Base-by-base conservation (phyloP, 2,888 invertebrate species). In the Bombylius discolor region DNA sequence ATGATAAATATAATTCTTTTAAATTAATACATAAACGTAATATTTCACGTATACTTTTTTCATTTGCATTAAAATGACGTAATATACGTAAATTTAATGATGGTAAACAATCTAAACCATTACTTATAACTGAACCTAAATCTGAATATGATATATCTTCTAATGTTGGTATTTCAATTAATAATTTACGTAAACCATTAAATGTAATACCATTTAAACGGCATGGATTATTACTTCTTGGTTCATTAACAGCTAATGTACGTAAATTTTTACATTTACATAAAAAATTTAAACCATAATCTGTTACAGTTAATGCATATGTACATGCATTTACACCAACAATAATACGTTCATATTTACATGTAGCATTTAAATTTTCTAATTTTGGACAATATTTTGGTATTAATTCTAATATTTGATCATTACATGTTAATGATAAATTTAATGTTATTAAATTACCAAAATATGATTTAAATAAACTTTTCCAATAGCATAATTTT, bases 111-210 rank as follows among this genome's bases (percentile, higher is more conserved):
- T 58, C 53, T 44, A 62, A 47, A 31, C 56, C 61, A 47, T 58
- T 56, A 1, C 55, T 42, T 3, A 62, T 57, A 0, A 61, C 60
- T 14, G 59, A 56, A 36, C 60, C 62, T 11, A 62, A 33, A 55
- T 62, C 62, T 4, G 61, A 55, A 44, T 62, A 62, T 11, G 60
- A 58, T 13, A 62, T 60, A 52, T 62, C 61, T 47, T 62, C 61
- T 31, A 62, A 45, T 3, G 61, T 62, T 52, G 49, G 32, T 6
- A 62, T 56, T 49, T 58, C 51, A 11, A 52, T 47, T 13, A 62
- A 46, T 46, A 62, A 46, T n/a, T 55, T 46, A n/a, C 60, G 51
- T 13, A 62, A 45, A 13, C 62, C 61, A 7, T 49, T 48, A 14
- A 59, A 61, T 11, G 62, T 62, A n/a, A 62, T 62, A 7, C 59